Conservation (phyloP, 1,140 invertebrate species). For the Ooceraea biroi region DNA sequence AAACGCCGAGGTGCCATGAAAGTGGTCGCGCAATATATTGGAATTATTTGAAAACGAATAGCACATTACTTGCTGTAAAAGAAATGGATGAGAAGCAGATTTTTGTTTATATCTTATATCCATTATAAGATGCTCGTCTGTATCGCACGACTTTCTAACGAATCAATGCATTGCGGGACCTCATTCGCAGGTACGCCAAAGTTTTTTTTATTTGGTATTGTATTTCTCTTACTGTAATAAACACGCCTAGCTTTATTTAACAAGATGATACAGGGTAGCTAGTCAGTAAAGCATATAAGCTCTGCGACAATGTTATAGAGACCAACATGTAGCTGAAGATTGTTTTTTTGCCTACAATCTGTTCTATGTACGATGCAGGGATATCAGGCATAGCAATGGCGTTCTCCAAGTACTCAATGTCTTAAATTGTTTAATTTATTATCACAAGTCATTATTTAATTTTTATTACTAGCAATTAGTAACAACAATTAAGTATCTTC, state of each 20-base stretch:
- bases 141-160: not conserved
- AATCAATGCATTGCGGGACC: conserved; percentile 61
- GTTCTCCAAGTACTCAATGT: not conserved
- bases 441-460: too few species aligned
- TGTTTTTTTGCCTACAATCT: conserved; percentile 67
- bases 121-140: not conserved
- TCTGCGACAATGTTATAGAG: conserved; percentile 75
- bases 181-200: conserved; percentile 50
- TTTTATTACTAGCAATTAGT: too few species aligned
- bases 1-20: conserved; percentile 66
- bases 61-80: not conserved
- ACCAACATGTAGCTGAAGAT: conserved; percentile 76
- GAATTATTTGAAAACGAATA: not conserved
- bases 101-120: not conserved
- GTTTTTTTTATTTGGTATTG: conserved; percentile 53
- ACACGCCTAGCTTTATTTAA: conserved; percentile 86
- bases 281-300: conserved; percentile 82
- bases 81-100: not conserved
- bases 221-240: conserved; percentile 80
- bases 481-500: not conserved
- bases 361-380: conserved; percentile 49
- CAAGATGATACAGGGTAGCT: conserved; percentile 85
- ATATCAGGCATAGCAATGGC: conserved; percentile 24
- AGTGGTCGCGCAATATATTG: conserved; percentile 69
- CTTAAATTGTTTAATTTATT: too few species aligned